phyloP scores from a whole-genome alignment of 2,888 invertebrate genomes.

The Orthosia cruda region DNA sequence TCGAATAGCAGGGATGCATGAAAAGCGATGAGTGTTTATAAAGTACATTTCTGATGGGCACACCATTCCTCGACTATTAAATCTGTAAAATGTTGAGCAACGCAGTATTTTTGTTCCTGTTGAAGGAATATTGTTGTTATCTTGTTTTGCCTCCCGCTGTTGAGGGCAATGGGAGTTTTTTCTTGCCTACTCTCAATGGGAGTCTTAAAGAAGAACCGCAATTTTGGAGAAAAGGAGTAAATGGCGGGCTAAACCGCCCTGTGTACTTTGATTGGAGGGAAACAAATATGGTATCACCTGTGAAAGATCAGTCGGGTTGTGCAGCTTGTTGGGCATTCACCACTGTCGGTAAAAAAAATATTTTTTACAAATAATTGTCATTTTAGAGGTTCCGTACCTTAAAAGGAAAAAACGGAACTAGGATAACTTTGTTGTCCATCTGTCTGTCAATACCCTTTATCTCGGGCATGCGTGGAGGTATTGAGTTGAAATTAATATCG shows the following conservation, averaged over 20 bases:
- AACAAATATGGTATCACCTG: slow-evolving; percentile 70
- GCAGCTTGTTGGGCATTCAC: slow-evolving; percentile 82
- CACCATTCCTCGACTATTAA: slow-evolving; percentile 39
- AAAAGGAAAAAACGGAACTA: too few species aligned
- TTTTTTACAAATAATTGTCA: not conserved
- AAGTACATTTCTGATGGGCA: slow-evolving; percentile 16
- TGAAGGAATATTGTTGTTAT: slow-evolving; percentile 25
- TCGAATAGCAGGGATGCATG: slow-evolving; percentile 42
- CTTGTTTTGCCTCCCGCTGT: not conserved
- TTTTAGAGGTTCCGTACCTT: too few species aligned
- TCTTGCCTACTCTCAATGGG: not conserved
- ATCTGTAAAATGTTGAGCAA: slow-evolving; percentile 47
- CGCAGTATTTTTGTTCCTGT: slow-evolving; percentile 42
- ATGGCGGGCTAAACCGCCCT: slow-evolving; percentile 51
- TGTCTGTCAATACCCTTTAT: too few species aligned
- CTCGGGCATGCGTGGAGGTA: too few species aligned
- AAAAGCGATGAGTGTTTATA: slow-evolving; percentile 50
- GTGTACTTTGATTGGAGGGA: slow-evolving; percentile 77
- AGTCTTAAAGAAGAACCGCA: not conserved
- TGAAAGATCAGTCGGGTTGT: slow-evolving; percentile 77
- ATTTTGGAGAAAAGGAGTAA: not conserved
- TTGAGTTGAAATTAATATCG: too few species aligned
- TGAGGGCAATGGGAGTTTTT: not conserved
- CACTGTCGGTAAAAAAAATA: slow-evolving; percentile 70
- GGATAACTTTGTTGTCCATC: too few species aligned